phyloP scores from a whole-genome alignment of 2,113 vertebrate species.

The Centropristis striata region DNA sequence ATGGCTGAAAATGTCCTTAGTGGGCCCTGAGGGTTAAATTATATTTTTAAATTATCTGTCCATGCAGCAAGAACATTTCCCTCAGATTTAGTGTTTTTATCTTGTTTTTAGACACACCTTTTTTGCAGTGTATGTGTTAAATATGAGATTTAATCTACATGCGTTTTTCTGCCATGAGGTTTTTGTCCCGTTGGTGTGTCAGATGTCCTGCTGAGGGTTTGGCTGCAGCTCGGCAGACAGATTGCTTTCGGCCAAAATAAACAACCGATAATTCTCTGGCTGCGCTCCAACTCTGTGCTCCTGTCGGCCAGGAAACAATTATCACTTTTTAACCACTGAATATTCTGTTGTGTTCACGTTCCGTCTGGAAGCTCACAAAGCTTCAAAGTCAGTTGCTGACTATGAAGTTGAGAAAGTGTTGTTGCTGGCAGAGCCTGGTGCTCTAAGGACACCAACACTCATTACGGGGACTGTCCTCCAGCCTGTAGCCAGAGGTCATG shows the following conservation, averaged over 20 bases:
- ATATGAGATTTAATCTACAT: too few species aligned
- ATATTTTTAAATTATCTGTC: too few species aligned
- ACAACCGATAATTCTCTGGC: background rate
- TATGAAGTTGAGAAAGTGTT: too few species aligned
- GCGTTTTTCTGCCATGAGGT: background rate
- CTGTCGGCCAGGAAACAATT: conserved; percentile 25
- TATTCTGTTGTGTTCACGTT: background rate
- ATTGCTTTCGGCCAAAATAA: background rate
- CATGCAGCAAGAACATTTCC: too few species aligned
- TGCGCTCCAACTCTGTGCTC: background rate
- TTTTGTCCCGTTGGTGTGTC: background rate
- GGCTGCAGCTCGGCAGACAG: background rate
- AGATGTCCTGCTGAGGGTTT: background rate
- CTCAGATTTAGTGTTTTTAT: too few species aligned
- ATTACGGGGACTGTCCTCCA: conserved; percentile 38
- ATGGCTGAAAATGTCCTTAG: too few species aligned
- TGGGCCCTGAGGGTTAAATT: too few species aligned
- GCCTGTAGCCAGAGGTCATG: background rate
- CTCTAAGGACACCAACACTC: conserved; percentile 40
- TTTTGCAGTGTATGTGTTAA: too few species aligned
- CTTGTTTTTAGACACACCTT: too few species aligned
- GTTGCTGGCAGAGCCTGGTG: background rate
- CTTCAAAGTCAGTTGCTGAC: background rate
- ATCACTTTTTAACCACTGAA: background rate
- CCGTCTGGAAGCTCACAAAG: too few species aligned